Evolutionary conservation across 2,888 invertebrate species (phyloP), one percentile per base, ranked within the genome.

Genomic region (Amaurobius ferox): DNA sequence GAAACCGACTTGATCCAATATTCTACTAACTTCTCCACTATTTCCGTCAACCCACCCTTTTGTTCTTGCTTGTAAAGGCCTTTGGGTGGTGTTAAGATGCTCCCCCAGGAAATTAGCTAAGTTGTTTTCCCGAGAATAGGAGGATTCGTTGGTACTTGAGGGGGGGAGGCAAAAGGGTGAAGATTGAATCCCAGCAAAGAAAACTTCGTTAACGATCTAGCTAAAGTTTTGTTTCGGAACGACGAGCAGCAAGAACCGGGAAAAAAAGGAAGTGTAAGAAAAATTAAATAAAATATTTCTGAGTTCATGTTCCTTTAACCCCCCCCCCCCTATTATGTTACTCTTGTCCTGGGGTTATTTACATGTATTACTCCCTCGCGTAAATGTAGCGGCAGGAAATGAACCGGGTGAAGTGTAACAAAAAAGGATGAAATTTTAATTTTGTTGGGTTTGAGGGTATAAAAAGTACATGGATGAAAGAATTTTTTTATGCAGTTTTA

Each of bases 31-130:
- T 3, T 6, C 23, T 16, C 55, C 1, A 1, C 55, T 23, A 55
- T 55, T 23, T 55, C 19, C 55, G 55, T 55, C 55, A 55, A 23
- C 9, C 23, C 55, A 55, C 23, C 55, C 70, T 72, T 72, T 83
- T 83, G 68, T 77, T 77, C 74, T 74, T 35, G 19, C 73, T 30
- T 61, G 26, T 73, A 61, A 70, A 40, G 23, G 67, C 67, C 64
- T 16, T 72, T 28, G n/a, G 67, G 68, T 48, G 70, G 26, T 32
- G 40, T 23, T 35, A n/a, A 48, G 66, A 55, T 35, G 68, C 77
- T 83, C 83, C 83, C 83, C 28, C 32, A 83, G 83, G 83, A 83
- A 83, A 83, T 83, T 83, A 83, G 83, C 83, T 83, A 76, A 83
- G 83, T 83, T 83, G 77, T 83, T 83, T 83, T 71, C 77, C 71